Percentiles rank a stretch among this genome's conserved stretches.
Evolutionary conservation across 2,113 vertebrate species (phyloP).

Genomic region (Eretmodus cyanostictus): DNA sequence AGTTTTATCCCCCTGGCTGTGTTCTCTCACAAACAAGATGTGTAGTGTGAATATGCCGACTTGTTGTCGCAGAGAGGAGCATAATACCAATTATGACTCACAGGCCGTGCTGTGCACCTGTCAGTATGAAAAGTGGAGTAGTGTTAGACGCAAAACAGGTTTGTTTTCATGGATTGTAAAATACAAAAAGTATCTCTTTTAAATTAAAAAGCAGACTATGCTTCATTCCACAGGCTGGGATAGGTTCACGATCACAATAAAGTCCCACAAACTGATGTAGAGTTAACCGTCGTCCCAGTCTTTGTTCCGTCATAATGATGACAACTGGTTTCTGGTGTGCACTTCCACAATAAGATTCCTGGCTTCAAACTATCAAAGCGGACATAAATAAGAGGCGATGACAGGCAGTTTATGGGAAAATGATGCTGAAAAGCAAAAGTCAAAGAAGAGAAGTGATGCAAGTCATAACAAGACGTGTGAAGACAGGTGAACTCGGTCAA

Average conservation of each 20-base stretch:
- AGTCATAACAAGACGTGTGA: constrained; percentile 19
- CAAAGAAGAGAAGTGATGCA: not conserved
- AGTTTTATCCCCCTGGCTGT: not conserved
- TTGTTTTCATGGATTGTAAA: not conserved
- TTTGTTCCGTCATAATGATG: not conserved
- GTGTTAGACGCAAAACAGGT: not conserved
- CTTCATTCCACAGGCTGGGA: not conserved
- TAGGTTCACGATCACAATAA: not conserved
- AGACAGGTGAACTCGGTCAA: constrained; percentile 36
- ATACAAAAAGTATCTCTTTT: not conserved
- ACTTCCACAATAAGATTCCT: not conserved
- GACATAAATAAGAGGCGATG: not conserved
- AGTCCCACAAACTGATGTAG: not conserved
- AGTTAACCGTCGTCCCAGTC: not conserved
- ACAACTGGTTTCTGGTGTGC: not conserved
- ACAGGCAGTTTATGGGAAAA: not conserved
- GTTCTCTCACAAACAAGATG: not conserved
- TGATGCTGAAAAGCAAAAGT: not conserved
- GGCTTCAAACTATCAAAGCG: not conserved
- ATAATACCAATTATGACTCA: not conserved
- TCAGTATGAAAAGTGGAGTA: not conserved
- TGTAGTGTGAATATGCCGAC: not conserved
- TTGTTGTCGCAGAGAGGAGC: not conserved
- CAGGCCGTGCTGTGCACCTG: not conserved
- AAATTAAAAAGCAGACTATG: not conserved